Conservation (phyloP, 2,113 vertebrate species). For the Piprites chloris region DNA sequence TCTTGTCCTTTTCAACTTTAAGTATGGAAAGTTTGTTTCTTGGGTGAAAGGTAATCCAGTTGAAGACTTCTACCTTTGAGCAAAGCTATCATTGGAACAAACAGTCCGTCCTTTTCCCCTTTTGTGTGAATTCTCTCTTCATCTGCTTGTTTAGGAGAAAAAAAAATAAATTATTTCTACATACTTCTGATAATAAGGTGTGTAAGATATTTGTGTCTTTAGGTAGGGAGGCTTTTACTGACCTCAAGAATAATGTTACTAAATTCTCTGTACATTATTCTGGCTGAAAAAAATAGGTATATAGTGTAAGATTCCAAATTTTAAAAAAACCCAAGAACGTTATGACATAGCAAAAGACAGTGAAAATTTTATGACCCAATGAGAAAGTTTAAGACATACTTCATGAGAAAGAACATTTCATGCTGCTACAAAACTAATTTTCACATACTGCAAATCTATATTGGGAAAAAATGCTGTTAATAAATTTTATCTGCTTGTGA, state of each 20-base stretch:
- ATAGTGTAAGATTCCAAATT: neutral
- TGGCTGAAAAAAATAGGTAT: neutral
- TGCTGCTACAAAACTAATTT: neutral
- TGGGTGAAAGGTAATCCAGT: neutral
- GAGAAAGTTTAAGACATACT: neutral
- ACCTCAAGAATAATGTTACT: neutral
- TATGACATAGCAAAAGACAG: neutral
- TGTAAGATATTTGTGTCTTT: neutral
- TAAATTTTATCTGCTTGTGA: neutral
- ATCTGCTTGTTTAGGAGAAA: neutral
- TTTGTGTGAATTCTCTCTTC: neutral
- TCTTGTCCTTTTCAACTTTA: neutral
- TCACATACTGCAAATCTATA: neutral
- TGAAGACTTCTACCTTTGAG: neutral
- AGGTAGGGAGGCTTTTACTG: neutral
- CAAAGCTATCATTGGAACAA: neutral
- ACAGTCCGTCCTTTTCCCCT: fast-evolving
- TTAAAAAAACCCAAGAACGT: neutral
- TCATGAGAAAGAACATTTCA: neutral
- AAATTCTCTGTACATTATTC: neutral
- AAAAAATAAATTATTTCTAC: neutral
- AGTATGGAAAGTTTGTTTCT: neutral
- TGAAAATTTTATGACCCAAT: neutral
- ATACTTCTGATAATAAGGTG: neutral
- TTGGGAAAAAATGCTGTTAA: neutral